Evolutionary conservation across 1,140 invertebrate genomes (phyloP).

Genomic region (Spodoptera frugiperda): DNA sequence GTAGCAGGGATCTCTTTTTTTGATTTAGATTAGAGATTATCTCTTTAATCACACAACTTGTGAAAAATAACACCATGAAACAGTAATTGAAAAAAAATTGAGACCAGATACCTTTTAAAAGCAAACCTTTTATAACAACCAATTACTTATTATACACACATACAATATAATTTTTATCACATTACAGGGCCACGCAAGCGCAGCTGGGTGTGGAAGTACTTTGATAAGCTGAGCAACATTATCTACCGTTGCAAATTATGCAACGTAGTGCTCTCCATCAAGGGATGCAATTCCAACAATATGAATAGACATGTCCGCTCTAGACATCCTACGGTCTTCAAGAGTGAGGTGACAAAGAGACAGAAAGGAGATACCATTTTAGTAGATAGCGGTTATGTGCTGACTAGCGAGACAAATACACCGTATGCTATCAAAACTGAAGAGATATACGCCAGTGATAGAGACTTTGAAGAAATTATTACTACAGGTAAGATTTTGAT

Average conservation of each 20-base stretch:
- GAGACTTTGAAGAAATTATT: slow-evolving; percentile 54
- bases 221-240: slow-evolving; percentile 71
- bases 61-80: too few species aligned
- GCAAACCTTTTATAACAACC: too few species aligned
- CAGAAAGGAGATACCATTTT: background rate
- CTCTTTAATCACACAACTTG: too few species aligned
- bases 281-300: slow-evolving; percentile 80
- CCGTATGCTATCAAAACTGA: slow-evolving; percentile 58
- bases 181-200: slow-evolving; percentile 67
- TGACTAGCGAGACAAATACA: slow-evolving; percentile 51
- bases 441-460: slow-evolving; percentile 56
- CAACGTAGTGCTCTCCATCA: slow-evolving; percentile 76
- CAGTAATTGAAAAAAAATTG: too few species aligned
- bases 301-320: slow-evolving; percentile 79
- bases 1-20: too few species aligned
- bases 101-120: too few species aligned
- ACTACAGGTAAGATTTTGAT: slow-evolving; percentile 51
- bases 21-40: too few species aligned
- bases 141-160: too few species aligned
- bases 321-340: slow-evolving; percentile 68
- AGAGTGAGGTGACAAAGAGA: slow-evolving; percentile 53
- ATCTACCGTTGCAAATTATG: slow-evolving; percentile 78
- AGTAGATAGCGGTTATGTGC: slow-evolving; percentile 12
- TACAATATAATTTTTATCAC: slow-evolving; percentile 17
- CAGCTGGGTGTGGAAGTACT: slow-evolving; percentile 82